Percentiles rank a stretch among this genome's conserved stretches.
phyloP scores from a whole-genome alignment of 30 jellyfish, hydroid and myxozoan genomes.

The Phacellophora camtschatica region DNA sequence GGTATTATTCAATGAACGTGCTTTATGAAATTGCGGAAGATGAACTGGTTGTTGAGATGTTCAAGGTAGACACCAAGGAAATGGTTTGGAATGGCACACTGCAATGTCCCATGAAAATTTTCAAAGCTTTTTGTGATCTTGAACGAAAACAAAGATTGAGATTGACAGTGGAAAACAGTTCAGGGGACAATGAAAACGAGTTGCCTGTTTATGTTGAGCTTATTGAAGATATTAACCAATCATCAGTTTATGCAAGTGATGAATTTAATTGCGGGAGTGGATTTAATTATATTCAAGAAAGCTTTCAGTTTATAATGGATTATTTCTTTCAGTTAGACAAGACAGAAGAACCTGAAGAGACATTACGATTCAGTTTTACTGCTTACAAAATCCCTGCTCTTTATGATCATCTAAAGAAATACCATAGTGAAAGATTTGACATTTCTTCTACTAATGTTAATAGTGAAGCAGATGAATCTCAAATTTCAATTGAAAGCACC shows the following conservation, averaged over 20 bases:
- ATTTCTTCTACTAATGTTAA: not conserved
- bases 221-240: not conserved
- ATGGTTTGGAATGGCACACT: not conserved
- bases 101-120: not conserved
- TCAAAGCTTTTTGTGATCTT: not conserved
- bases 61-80: not conserved
- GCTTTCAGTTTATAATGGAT: not conserved
- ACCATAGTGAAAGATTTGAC: conserved; percentile 8
- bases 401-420: conserved; percentile 11
- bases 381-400: conserved; percentile 47
- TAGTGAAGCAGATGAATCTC: not conserved
- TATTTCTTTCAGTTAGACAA: conserved; percentile 1
- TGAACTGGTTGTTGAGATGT: not conserved
- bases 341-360: not conserved
- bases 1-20: not conserved
- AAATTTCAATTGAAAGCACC: not conserved
- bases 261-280: not conserved
- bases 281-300: not conserved
- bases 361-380: conserved; percentile 1
- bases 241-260: conserved; percentile 4
- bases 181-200: not conserved
- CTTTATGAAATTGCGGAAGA: not conserved
- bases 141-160: not conserved
- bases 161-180: not conserved
- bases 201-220: not conserved